Evolutionary conservation across 1,140 invertebrate species (phyloP), one percentile per base, ranked within the genome.

Genomic region (Procambarus clarkii): DNA sequence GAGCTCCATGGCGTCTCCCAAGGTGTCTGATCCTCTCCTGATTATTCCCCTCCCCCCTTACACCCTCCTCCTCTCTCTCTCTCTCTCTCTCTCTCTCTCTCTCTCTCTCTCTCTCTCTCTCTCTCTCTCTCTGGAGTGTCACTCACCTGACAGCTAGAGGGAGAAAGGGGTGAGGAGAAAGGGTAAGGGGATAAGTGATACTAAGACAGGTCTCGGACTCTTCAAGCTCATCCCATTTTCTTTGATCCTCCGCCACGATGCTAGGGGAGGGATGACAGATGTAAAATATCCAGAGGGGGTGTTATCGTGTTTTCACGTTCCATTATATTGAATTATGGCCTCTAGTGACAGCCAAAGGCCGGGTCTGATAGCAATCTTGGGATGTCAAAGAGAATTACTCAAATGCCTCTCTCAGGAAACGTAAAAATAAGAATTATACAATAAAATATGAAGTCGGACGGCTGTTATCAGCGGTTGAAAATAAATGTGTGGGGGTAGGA

Each of bases 231-330:
- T 44, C 81, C 81, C 82, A 60, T 91, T 91, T 91, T 91, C 82
- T 91, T 91, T 80, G 82, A 79, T 91, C 8, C 76, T 45, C 81
- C 87, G 79, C 79, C 87, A 74, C 8, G 34, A 58, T 34, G 76
- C 87, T 21, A 76, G 88, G 82, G n/a, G 54, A 76, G 80, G 81
- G 88, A 69, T 85, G 88, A 78, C 58, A 84, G 81, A 91, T 91
- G 88, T 79, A 91, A 91, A 71, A 91, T 91, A 91, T 85, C 85
- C 46, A 79, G n/a, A n/a, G 58, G 2, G 45, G 71, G 46, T 58
- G 58, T 78, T 78, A 60, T 79, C 34, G 50, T 85, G 58, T 64
- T 77, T 84, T 79, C 88, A 60, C 74, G 88, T 78, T 84, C 50
- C 50, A 69, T 79, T n/a, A 34, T 85, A 64, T 54, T 77, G 69